phyloP scores from a whole-genome alignment of 2,113 vertebrate genomes.

The Carettochelys insculpta region DNA sequence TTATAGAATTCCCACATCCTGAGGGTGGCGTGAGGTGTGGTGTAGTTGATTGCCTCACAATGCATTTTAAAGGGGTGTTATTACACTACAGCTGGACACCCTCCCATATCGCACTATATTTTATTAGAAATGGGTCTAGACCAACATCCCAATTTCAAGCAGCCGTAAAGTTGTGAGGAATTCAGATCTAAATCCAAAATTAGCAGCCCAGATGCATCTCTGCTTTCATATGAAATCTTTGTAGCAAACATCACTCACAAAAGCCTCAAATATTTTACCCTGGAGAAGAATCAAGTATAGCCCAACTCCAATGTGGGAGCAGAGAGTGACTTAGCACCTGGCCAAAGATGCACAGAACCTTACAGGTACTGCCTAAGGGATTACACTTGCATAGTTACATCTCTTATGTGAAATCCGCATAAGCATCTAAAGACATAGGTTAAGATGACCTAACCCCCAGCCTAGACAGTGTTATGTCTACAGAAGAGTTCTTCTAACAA shows the following conservation, averaged over 20 bases:
- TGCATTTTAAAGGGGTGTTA: conserved; percentile 56
- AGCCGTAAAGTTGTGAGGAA: conserved; percentile 10
- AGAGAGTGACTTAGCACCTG: accelerated
- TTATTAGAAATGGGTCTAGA: conserved; percentile 34
- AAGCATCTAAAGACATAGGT: neutral
- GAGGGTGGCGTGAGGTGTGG: conserved; percentile 40
- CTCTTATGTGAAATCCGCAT: neutral
- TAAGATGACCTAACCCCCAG: neutral
- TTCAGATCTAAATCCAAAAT: neutral
- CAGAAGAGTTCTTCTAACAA: too few species aligned
- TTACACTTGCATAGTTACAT: neutral
- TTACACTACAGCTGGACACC: conserved; percentile 25
- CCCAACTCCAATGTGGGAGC: neutral
- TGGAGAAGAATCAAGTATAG: accelerated
- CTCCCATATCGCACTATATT: conserved; percentile 43
- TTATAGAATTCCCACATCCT: conserved; percentile 65
- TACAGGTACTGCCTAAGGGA: neutral
- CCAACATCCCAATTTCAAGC: neutral
- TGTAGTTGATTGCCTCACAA: conserved; percentile 47
- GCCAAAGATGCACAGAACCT: accelerated
- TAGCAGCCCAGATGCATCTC: neutral
- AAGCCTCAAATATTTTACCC: accelerated
- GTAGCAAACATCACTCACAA: neutral
- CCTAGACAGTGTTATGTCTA: too few species aligned
- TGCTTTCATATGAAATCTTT: neutral